Evolutionary conservation across 2,888 invertebrate species (phyloP).

Genomic region (Luperina testacea): DNA sequence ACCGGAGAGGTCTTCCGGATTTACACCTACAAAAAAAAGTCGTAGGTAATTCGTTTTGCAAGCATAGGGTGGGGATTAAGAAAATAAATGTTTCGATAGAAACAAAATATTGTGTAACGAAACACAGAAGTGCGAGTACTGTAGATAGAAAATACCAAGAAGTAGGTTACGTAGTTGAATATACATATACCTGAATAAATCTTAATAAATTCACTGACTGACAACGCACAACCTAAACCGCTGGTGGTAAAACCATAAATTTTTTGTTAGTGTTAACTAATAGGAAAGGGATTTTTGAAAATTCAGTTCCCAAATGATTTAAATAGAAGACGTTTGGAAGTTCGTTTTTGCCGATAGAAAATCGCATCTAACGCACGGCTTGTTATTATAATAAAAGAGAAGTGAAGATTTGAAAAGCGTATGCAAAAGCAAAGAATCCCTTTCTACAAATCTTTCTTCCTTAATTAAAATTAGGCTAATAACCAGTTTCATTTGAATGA

Average conservation of each 20-base stretch:
- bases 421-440: too few species aligned
- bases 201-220: not conserved
- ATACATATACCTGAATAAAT: not conserved
- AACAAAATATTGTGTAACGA: not conserved
- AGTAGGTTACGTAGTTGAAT: not conserved
- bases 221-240: not conserved
- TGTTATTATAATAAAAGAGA: not conserved
- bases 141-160: too few species aligned
- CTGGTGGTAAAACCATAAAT: not conserved
- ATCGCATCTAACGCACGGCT: not conserved
- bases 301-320: not conserved
- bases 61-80: too few species aligned
- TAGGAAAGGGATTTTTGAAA: not conserved
- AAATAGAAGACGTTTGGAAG: not conserved
- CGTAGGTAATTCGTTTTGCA: not conserved
- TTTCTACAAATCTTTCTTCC: not conserved
- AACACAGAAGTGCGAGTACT: too few species aligned
- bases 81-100: not conserved
- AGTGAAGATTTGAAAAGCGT: not conserved
- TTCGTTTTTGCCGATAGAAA: not conserved
- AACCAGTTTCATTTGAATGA: too few species aligned
- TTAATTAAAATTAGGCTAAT: too few species aligned
- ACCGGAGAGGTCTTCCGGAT: slow-evolving; percentile 90
- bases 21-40: slow-evolving; percentile 80
- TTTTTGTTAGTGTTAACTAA: not conserved